phyloP scores from a whole-genome alignment of 2,797 vertebrate genomes.

The Sebastes trivittatus region DNA sequence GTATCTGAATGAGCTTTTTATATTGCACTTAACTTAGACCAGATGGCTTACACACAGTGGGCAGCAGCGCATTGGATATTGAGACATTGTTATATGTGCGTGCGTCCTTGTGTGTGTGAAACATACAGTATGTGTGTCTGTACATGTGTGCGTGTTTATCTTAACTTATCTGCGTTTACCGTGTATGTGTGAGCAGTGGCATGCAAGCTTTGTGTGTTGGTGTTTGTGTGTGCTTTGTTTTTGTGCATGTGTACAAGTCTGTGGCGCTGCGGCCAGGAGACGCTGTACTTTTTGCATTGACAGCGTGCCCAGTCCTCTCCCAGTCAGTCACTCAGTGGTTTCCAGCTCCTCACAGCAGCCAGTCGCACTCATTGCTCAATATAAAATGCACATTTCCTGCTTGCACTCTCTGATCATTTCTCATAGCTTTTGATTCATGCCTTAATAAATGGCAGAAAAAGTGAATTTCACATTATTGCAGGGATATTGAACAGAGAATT shows the following conservation, averaged over 20 bases:
- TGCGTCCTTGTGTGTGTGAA: neutral
- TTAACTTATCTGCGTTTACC: neutral
- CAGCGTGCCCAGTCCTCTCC: constrained; percentile 68
- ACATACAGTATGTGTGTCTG: neutral
- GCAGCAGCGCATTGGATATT: constrained; percentile 76
- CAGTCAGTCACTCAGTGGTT: constrained; percentile 72
- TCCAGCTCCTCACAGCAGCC: constrained; percentile 70
- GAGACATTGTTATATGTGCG: constrained; percentile 67
- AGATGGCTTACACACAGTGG: constrained; percentile 83
- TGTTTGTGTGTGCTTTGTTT: neutral
- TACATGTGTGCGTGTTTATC: constrained; percentile 12
- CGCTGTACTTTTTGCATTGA: constrained; percentile 72
- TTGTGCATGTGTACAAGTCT: constrained; percentile 30
- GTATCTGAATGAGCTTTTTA: constrained; percentile 89
- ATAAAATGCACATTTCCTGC: constrained; percentile 70
- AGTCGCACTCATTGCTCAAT: constrained; percentile 64
- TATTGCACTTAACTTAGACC: constrained; percentile 88
- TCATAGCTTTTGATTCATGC: constrained; percentile 52
- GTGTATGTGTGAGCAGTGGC: constrained; percentile 8
- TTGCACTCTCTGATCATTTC: constrained; percentile 51
- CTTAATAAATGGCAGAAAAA: constrained; percentile 42
- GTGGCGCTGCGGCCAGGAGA: constrained; percentile 68
- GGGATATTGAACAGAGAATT: neutral
- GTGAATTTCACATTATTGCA: constrained; percentile 3
- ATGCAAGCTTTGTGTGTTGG: constrained; percentile 13